Base-by-base conservation (phyloP, 2,888 invertebrate genomes). In the Eledona agricola region DNA sequence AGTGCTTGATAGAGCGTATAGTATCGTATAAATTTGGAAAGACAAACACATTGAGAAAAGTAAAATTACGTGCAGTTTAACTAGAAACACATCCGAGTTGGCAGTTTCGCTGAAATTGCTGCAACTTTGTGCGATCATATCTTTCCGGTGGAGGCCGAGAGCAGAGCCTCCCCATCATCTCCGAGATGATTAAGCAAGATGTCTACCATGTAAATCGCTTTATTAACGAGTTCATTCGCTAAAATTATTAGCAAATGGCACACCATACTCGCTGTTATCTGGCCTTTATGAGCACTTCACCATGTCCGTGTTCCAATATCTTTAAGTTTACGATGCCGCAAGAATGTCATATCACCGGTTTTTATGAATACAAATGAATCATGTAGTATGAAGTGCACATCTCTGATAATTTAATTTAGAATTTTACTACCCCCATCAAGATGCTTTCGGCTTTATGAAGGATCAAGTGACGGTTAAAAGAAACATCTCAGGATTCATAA, bases 331-430 rank as follows among this genome's bases (percentile, higher is more conserved):
- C 71, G 75, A 74, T 70, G 71, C 63, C 72, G 61, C 71, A 71
- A 70, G 75, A 75, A 75, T 75, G 75, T 72, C 74, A 74, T 74
- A 75, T 74, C 72, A 68, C 64, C 65, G 68, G 66, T 73, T 73
- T 72, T 70, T 71, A 71, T 68, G 71, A 69, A 73, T 73, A 67
- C 66, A 65, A 73, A 72, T 68, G 72, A 66, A 62, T 59, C 66
- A 58, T 67, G 69, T 69, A 68, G 66, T 62, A 65, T 62, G 62
- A 61, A 52, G 53, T 59, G 54, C 57, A 58, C 59, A 57, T 49
- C 56, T 51, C 52, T 23, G 45, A 69, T 72, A 70, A 72, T 72
- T 71, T 70, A 69, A 71, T 70, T 69, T 62, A 63, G 57, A 66
- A 67, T 62, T 70, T 72, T 72, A 70, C 62, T 69, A 64, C 63